Evolutionary conservation across 2,888 invertebrate species (phyloP).

Genomic region (Acheta domesticus): DNA sequence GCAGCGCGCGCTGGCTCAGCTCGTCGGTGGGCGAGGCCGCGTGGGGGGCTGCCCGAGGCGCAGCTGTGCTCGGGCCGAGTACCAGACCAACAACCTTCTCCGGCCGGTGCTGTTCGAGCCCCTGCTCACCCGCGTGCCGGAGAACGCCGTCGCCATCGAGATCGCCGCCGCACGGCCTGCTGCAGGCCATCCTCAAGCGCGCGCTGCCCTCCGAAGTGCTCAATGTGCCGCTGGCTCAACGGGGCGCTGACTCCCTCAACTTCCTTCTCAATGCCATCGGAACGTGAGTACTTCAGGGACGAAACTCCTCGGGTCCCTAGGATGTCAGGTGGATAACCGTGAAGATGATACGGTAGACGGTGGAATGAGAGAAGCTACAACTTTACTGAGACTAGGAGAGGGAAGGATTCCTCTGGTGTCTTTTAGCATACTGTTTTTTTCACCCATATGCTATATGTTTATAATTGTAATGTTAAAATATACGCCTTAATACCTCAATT

Average conservation of each 20-base stretch:
- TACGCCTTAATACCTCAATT: too few relatives aligned
- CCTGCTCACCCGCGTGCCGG: slow-evolving; percentile 68
- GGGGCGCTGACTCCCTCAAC: slow-evolving; percentile 61
- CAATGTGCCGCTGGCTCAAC: slow-evolving; percentile 73
- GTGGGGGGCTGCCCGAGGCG: slow-evolving; percentile 66
- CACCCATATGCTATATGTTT: too few relatives aligned
- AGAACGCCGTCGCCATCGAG: slow-evolving; percentile 79
- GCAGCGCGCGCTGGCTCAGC: slow-evolving; percentile 79
- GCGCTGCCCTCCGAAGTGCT: slow-evolving; percentile 67
- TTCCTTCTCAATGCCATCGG: slow-evolving; percentile 62
- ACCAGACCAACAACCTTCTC: slow-evolving; percentile 70
- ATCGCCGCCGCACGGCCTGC: slow-evolving; percentile 85
- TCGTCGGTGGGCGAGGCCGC: slow-evolving; percentile 71
- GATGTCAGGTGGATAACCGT: not conserved
- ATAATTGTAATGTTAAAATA: too few relatives aligned
- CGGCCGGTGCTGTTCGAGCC: slow-evolving; percentile 25
- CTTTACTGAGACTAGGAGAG: too few relatives aligned
- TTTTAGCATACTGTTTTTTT: too few relatives aligned
- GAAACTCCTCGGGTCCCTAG: not conserved
- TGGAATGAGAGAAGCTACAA: too few relatives aligned
- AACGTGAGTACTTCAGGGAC: slow-evolving; percentile 50
- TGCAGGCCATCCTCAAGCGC: slow-evolving; percentile 81
- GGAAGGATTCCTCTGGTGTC: too few relatives aligned
- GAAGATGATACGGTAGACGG: not conserved
- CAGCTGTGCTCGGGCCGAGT: slow-evolving; percentile 75